phyloP scores from a whole-genome alignment of 2,113 vertebrate genomes.

The Burhinus oedicnemus region DNA sequence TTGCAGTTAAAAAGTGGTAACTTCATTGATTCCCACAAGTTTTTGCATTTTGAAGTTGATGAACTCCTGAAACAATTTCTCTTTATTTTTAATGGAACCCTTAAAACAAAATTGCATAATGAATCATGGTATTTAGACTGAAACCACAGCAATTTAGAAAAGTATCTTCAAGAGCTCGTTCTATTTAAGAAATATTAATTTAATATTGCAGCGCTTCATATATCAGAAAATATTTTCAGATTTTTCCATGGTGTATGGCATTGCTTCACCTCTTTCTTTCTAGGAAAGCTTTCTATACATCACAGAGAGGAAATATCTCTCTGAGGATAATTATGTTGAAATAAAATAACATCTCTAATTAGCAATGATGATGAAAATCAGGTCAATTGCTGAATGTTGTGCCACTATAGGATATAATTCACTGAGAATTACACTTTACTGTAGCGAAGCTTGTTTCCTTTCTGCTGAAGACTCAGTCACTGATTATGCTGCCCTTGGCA shows the following conservation, averaged over 20 bases:
- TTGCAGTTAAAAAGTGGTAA: not conserved
- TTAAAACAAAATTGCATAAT: not conserved
- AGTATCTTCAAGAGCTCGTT: not conserved
- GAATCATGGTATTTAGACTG: not conserved
- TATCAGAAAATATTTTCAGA: not conserved
- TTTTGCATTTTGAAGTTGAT: not conserved
- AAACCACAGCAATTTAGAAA: not conserved
- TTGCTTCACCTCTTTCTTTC: slow-evolving; percentile 18
- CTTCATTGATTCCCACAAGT: not conserved
- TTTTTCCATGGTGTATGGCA: not conserved
- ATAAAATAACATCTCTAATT: slow-evolving; percentile 17
- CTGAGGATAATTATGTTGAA: slow-evolving; percentile 41
- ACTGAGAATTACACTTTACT: not conserved
- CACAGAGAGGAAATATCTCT: not conserved
- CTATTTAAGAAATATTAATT: not conserved
- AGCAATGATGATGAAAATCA: not conserved
- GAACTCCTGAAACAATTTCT: not conserved
- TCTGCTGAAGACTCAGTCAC: not conserved
- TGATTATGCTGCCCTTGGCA: slow-evolving; percentile 10
- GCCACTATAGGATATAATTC: not conserved
- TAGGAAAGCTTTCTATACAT: slow-evolving; percentile 25
- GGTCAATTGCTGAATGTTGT: slow-evolving; percentile 28
- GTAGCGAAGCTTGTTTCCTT: not conserved
- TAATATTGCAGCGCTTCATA: not conserved
- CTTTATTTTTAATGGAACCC: not conserved